A percentile compares a stretch with the other conserved stretches of the same genome.
Conservation (phyloP, 2,797 vertebrate genomes). For the Streptopelia turtur region DNA sequence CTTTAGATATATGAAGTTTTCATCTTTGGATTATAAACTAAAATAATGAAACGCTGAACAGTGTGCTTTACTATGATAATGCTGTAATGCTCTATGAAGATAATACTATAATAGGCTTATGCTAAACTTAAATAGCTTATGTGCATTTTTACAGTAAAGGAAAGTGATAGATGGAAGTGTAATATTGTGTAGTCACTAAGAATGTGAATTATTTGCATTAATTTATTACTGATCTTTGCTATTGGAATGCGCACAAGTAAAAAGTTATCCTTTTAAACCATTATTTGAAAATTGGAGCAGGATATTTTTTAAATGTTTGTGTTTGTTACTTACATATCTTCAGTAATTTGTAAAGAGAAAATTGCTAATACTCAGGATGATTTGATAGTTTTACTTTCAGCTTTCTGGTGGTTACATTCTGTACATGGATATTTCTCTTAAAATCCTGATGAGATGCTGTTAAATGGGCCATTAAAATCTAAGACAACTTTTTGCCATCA, state of each 20-base stretch:
- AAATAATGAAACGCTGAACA: not conserved
- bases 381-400: not conserved
- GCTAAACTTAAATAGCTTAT: not conserved
- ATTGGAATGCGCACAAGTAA: not conserved
- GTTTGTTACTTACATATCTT: not conserved
- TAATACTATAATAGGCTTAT: not conserved
- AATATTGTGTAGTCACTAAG: not conserved
- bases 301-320: not conserved
- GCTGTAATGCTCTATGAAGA: not conserved
- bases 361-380: slow-evolving; percentile 1
- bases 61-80: not conserved
- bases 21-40: not conserved
- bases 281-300: not conserved
- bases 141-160: not conserved
- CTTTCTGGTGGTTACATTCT: not conserved
- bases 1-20: not conserved
- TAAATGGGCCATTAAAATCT: not conserved
- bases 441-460: not conserved
- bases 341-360: not conserved
- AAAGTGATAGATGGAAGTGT: not conserved
- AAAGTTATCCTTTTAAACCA: not conserved
- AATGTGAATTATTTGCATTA: slow-evolving; percentile 43
- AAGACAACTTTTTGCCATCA: not conserved
- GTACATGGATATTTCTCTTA: not conserved
- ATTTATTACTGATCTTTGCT: slow-evolving; percentile 17